Evolutionary conservation across 37 sponge, comb jelly and placozoan species (phyloP).

Genomic region (Corticium candelabrum): DNA sequence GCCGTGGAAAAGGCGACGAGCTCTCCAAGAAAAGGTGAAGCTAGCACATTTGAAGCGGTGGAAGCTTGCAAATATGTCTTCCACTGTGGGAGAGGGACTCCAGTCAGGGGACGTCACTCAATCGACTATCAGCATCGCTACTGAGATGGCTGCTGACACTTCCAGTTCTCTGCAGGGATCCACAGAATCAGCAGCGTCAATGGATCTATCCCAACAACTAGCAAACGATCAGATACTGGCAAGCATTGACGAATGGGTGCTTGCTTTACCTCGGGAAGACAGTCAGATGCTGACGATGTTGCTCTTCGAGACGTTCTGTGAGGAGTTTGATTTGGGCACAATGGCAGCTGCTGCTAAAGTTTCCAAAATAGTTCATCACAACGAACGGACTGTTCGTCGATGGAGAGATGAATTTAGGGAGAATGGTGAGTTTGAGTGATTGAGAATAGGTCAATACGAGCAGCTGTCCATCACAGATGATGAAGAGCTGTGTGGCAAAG

Average conservation of each 20-base stretch:
- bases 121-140: too few species aligned
- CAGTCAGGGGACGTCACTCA: too few species aligned
- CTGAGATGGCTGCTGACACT: too few species aligned
- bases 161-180: too few species aligned
- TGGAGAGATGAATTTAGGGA: not conserved
- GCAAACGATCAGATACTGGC: not conserved
- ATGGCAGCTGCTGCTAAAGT: not conserved
- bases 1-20: too few species aligned
- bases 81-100: too few species aligned
- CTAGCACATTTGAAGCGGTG: too few species aligned
- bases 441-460: not conserved
- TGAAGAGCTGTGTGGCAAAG: slow-evolving; percentile 18
- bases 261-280: not conserved
- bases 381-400: not conserved
- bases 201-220: too few species aligned
- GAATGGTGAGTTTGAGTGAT: not conserved
- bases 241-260: not conserved
- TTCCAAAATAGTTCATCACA: not conserved
- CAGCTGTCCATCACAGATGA: not conserved
- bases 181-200: too few species aligned
- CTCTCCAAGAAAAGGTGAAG: too few species aligned
- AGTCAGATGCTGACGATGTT: not conserved
- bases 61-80: too few species aligned
- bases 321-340: not conserved
- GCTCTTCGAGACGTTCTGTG: not conserved